A percentile compares a stretch with the other conserved stretches of the same genome.
Conservation (phyloP, 2,888 invertebrate species). For the Tridacna crocea region DNA sequence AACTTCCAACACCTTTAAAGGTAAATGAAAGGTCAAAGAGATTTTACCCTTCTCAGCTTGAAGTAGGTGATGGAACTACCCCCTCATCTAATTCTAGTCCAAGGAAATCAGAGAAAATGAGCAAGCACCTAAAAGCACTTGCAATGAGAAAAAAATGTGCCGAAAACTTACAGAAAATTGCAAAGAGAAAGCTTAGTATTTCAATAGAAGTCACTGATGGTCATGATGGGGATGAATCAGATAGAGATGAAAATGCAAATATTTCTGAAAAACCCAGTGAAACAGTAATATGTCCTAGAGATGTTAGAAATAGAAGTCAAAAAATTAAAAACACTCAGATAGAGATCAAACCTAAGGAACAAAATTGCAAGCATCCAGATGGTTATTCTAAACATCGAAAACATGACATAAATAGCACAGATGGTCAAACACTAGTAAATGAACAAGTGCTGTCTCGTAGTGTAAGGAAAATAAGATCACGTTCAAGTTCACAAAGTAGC, state of each 20-base stretch:
- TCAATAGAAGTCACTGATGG: background rate
- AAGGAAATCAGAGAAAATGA: constrained; percentile 31
- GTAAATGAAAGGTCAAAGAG: background rate
- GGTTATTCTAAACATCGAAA: no score
- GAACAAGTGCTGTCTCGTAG: no score
- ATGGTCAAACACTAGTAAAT: no score
- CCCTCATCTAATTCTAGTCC: background rate
- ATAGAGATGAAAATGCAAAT: background rate
- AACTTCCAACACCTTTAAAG: background rate
- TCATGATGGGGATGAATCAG: background rate
- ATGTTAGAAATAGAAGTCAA: background rate
- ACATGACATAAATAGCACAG: no score
- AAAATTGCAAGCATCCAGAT: no score
- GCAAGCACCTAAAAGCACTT: constrained; percentile 51
- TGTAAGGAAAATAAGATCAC: constrained; percentile 26
- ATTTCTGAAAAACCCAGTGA: background rate
- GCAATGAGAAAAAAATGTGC: constrained; percentile 53
- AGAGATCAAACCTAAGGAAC: no score
- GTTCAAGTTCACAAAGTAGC: constrained; percentile 52
- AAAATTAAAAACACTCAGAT: no score
- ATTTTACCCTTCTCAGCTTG: background rate
- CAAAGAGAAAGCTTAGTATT: constrained; percentile 9
- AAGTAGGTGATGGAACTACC: no score
- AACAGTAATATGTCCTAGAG: background rate
- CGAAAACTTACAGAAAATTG: constrained; percentile 53